These are phyloP conservation scores for Hyles vespertilio DNA, from an alignment of 1,140 invertebrate species.

Conservation along the genomic window DNA sequence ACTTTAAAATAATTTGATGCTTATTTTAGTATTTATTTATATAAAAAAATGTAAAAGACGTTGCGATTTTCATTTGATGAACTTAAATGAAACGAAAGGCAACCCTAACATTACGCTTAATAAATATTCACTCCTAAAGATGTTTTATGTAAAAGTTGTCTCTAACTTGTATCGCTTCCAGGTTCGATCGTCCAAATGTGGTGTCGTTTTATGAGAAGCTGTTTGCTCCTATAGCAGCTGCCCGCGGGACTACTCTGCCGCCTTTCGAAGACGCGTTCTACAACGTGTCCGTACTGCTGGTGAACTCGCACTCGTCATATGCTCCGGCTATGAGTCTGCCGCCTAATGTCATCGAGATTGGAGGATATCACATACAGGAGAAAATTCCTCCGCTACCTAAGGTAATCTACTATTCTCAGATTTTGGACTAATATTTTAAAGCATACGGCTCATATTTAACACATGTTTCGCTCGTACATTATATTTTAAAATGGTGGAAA, in stretches of 20 bases:
- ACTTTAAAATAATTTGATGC: too few relatives aligned
- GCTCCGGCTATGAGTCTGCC: conserved; percentile 66
- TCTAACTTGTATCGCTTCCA: not conserved
- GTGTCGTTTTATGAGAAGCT: conserved; percentile 3
- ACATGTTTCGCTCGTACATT: too few relatives aligned
- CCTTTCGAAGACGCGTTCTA: conserved; percentile 25
- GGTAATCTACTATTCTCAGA: conserved; percentile 21
- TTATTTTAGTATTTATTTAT: too few relatives aligned
- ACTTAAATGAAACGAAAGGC: too few relatives aligned
- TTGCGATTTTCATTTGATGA: too few relatives aligned
- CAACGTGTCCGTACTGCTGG: conserved; percentile 69
- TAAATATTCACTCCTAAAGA: too few relatives aligned
- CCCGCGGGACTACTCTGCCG: conserved; percentile 34
- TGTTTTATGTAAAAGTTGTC: too few relatives aligned
- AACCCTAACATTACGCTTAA: too few relatives aligned
- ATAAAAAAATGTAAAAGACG: too few relatives aligned
- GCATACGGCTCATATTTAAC: too few relatives aligned
- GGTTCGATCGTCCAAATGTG: not conserved
- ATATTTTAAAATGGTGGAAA: too few relatives aligned
- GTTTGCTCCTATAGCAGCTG: conserved; percentile 40
- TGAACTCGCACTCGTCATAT: conserved; percentile 75
- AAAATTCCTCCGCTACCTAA: conserved; percentile 47
- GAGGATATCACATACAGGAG: conserved; percentile 71
- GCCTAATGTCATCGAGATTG: conserved; percentile 77
- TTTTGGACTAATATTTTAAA: too few relatives aligned